Percentiles rank a stretch among this genome's conserved stretches.
phyloP scores from a whole-genome alignment of 2,797 vertebrate genomes.

The Botia kubotai region DNA sequence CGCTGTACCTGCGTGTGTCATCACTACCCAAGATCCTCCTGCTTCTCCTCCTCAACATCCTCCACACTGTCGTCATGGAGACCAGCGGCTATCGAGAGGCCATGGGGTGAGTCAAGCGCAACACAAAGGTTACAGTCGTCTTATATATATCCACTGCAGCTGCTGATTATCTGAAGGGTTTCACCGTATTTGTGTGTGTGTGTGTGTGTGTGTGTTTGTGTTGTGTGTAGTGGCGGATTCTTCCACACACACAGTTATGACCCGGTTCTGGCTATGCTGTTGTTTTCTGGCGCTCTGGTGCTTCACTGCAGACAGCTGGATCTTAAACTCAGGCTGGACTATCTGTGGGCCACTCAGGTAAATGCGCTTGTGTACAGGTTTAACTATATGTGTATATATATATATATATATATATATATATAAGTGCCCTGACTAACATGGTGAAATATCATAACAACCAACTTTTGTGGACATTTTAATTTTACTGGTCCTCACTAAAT shows the following conservation, averaged over 20 bases:
- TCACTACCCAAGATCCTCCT: constrained; percentile 94
- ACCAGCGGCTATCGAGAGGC: constrained; percentile 90
- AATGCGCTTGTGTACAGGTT: constrained; percentile 22
- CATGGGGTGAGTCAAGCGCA: constrained; percentile 81
- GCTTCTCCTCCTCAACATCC: constrained; percentile 88
- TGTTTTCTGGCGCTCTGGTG: constrained; percentile 89
- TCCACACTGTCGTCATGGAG: constrained; percentile 92
- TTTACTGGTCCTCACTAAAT: no score
- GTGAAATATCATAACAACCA: no score
- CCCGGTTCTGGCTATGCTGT: constrained; percentile 86
- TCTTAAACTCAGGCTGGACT: constrained; percentile 93
- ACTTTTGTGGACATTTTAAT: no score
- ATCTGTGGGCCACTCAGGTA: constrained; percentile 93
- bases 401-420: no score
- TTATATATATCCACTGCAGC: not conserved
- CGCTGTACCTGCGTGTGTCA: constrained; percentile 93
- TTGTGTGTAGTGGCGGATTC: constrained; percentile 64
- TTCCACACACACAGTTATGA: constrained; percentile 81
- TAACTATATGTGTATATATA: no score
- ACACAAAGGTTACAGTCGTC: not conserved
- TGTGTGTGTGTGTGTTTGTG: constrained; percentile 5
- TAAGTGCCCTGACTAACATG: no score
- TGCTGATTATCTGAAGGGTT: not conserved
- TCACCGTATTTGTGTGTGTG: not conserved
- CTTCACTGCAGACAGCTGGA: constrained; percentile 96